Base-by-base conservation (phyloP, 1,140 invertebrate species). In the Colletes gigas region DNA sequence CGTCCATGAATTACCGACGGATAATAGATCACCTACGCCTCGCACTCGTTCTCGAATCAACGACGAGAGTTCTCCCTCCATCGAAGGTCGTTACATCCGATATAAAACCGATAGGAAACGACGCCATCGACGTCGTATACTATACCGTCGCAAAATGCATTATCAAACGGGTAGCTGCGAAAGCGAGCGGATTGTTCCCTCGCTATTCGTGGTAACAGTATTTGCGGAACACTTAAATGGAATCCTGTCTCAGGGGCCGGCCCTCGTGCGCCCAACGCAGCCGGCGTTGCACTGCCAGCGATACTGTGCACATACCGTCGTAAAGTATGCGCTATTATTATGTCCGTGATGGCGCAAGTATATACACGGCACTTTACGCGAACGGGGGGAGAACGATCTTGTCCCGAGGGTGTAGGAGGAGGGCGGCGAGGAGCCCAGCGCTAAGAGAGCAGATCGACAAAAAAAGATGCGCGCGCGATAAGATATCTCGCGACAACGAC, bases 161-260 rank as follows among this genome's bases (percentile, higher is more conserved):
- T 87, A 87, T 87, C 84, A 54, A 72, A 47, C 75, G 72, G 72
- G 77, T 77, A 82, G 50, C 72, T 60, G 66, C 74, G 74, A 59
- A 39, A 63, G 73, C 62, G 55, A 73, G 71, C 69, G 72, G 79
- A 89, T 87, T 86, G 86, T 89, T 88, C 73, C 54, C 69, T 82
- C 75, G 83, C 59, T 60, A 62, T 74, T 83, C 77, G 83, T 62
- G 69, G 84, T 88, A 88, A 88, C 82, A 82, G 84, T 89, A 88
- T 89, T 89, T 89, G 83, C 88, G 65, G 81, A 88, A 86, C 88
- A 89, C 88, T 89, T 86, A 81, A 87, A 88, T 78, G 65, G 83
- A 82, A 83, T 84, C 80, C 76, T 79, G 76, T 79, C 72, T 30
- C 68, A 54, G 80, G 50, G 77, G 66, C 80, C 60, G 72, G 19